Evolutionary conservation across 2,797 vertebrate genomes (phyloP), one percentile per base, ranked within the genome.

Genomic region (Tragelaphus oryx): DNA sequence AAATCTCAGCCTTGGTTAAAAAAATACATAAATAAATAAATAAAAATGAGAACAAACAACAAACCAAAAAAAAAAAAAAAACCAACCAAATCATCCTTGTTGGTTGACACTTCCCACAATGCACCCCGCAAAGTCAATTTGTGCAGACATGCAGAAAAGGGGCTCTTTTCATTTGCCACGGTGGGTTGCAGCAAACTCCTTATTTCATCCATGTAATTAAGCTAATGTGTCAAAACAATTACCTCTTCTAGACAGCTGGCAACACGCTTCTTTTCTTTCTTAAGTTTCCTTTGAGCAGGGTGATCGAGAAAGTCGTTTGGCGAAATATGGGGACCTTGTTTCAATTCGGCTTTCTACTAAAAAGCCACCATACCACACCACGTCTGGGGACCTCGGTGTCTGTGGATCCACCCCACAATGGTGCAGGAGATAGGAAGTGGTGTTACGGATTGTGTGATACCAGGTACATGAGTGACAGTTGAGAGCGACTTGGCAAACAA

Each of bases 201-300:
- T 8, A 13, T 93, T 89, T 92, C 82, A 75, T 74, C 80, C 94
- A 65, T 75, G 30, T 96, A 96, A 97, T 97, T 97, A 98, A 97
- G 88, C 92, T 81, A 90, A 82, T 0, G 0, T 44, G 50, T 94
- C 98, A 97, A 95, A 97, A 96, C 94, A 97, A 96, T 97, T 76
- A 93, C 89, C 75, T 97, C 80, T 92, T 84, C 59, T 24, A 97
- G 74, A 71, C 57, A 68, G 95, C 60, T 48, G 50, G 86, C 48
- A 33, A 84, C 9, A 6, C 52, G 6, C 55, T 93, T 94, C 54
- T 55, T 91, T 79, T 82, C 22, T 62, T 24, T 96, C 95, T 87
- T 4, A 65, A 78, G 81, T 94, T 95, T 94, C 91, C 60, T 89
- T 94, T 59, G 57, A 87, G 62, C 18, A 62, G 93, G 94, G 92